phyloP scores from a whole-genome alignment of 2,888 invertebrate species.

The Lepidonotus clava region DNA sequence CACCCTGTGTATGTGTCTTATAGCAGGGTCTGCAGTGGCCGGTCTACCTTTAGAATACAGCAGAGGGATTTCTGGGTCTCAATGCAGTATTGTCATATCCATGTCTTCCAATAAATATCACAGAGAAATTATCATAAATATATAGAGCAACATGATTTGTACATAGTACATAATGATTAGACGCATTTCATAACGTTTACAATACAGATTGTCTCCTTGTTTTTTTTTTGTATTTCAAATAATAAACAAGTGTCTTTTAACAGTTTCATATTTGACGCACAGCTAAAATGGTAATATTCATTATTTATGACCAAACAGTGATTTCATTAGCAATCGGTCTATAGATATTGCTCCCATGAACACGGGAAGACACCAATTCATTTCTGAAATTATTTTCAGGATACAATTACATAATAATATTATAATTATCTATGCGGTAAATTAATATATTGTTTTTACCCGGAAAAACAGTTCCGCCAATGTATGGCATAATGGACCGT shows the following conservation, averaged over 20 bases:
- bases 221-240: not conserved
- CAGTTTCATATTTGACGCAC: slow-evolving; percentile 4
- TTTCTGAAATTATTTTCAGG: not conserved
- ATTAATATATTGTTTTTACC: slow-evolving; percentile 2
- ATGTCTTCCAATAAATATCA: slow-evolving; percentile 52
- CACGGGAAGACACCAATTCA: not conserved
- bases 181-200: slow-evolving; percentile 9
- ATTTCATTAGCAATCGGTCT: not conserved
- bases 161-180: slow-evolving; percentile 44
- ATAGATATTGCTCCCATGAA: not conserved
- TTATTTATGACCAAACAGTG: not conserved
- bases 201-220: not conserved
- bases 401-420: slow-evolving; percentile 8
- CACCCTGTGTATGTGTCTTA: not conserved
- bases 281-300: not conserved
- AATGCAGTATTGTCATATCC: slow-evolving; percentile 18
- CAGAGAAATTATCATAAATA: slow-evolving; percentile 54
- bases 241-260: not conserved
- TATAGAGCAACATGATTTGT: slow-evolving; percentile 37
- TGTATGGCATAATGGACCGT: slow-evolving; percentile 16
- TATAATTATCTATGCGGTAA: slow-evolving; percentile 23
- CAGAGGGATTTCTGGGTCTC: slow-evolving; percentile 15
- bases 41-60: not conserved
- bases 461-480: slow-evolving; percentile 37
- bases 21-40: no score